phyloP scores from a whole-genome alignment of 2,797 vertebrate species.

The Darevskia mixta region DNA sequence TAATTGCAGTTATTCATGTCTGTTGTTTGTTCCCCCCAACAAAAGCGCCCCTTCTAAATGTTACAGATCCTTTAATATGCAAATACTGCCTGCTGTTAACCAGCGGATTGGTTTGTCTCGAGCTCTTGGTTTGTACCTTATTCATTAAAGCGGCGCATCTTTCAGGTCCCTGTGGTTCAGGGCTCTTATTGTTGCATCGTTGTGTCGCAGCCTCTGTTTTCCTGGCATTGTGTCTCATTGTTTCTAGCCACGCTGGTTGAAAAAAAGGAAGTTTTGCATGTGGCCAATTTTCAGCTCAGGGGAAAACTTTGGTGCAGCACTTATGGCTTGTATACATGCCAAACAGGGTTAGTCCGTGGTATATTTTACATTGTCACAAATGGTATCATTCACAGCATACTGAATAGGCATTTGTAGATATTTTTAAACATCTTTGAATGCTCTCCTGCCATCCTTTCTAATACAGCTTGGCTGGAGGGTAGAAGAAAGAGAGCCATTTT shows the following conservation, averaged over 20 bases:
- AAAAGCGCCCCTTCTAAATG: constrained; percentile 16
- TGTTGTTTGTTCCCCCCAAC: constrained; percentile 10
- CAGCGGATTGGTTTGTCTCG: neutral
- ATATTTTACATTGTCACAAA: constrained; percentile 12
- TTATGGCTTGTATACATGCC: neutral
- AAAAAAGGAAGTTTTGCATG: constrained; percentile 14
- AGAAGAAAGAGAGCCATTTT: neutral
- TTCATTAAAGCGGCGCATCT: neutral
- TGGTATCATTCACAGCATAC: neutral
- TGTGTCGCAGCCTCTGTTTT: neutral
- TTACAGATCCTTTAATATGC: constrained; percentile 33
- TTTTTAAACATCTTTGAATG: neutral
- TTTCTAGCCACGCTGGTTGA: neutral
- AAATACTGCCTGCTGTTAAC: constrained; percentile 34
- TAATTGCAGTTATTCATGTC: constrained; percentile 38
- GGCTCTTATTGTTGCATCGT: neutral
- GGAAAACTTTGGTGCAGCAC: neutral
- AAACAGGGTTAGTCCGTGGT: neutral
- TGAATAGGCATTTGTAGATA: neutral
- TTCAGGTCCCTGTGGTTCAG: constrained; percentile 1
- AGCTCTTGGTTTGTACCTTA: constrained; percentile 9
- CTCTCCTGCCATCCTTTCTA: neutral
- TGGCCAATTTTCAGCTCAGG: constrained; percentile 18
- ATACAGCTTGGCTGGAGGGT: neutral
- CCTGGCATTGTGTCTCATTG: neutral